A percentile compares a stretch with the other conserved stretches of the same genome.
phyloP scores from a whole-genome alignment of 1,140 invertebrate genomes.

The Platyscapa corneri region DNA sequence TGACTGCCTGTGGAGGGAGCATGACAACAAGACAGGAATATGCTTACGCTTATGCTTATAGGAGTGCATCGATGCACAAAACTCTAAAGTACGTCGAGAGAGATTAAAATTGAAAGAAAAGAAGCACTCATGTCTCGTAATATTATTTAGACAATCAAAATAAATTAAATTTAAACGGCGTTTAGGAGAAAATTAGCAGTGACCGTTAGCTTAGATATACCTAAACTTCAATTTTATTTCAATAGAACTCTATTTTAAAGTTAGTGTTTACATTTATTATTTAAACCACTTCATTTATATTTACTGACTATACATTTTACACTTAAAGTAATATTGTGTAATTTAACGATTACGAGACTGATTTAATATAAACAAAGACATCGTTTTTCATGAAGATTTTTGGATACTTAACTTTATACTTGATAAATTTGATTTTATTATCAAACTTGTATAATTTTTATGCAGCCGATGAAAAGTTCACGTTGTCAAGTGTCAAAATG shows the following conservation, averaged over 20 bases:
- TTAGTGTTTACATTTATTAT: too few species aligned
- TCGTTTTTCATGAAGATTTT: too few species aligned
- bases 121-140: not conserved
- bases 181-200: not conserved
- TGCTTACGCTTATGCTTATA: slow-evolving; percentile 20
- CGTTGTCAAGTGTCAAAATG: too few species aligned
- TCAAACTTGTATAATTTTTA: not conserved
- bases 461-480: too few species aligned
- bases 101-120: not conserved
- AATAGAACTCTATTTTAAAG: too few species aligned
- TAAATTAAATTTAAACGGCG: not conserved
- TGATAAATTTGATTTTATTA: too few species aligned
- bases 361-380: too few species aligned
- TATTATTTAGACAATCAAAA: slow-evolving; percentile 26
- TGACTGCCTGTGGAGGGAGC: slow-evolving; percentile 58
- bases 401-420: too few species aligned
- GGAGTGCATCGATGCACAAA: slow-evolving; percentile 8
- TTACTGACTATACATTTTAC: too few species aligned
- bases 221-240: not conserved
- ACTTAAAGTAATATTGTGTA: too few species aligned
- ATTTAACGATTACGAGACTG: too few species aligned
- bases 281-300: too few species aligned
- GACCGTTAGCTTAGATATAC: not conserved
- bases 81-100: not conserved
- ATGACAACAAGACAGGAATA: slow-evolving; percentile 51